These are phyloP conservation scores for Dendrolimus houi DNA, from an alignment of 2,888 invertebrate genomes.

Conservation along the genomic window DNA sequence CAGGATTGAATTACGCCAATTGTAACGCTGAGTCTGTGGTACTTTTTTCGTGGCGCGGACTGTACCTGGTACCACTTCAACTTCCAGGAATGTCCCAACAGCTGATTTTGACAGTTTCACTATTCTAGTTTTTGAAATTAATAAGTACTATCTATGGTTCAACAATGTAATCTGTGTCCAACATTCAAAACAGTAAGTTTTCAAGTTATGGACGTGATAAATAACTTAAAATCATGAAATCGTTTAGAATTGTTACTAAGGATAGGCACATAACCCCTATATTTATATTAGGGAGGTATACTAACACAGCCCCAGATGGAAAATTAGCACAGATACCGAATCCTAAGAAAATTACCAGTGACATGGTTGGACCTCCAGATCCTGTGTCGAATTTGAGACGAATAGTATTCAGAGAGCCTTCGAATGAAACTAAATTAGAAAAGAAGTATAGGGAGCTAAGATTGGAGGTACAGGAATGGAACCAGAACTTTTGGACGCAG, in stretches of 20 bases:
- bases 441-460: slow-evolving; percentile 78
- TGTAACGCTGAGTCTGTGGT: too few relatives aligned
- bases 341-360: slow-evolving; percentile 56
- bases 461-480: slow-evolving; percentile 86
- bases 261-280: slow-evolving; percentile 18
- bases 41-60: too few relatives aligned
- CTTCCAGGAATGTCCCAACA: too few relatives aligned
- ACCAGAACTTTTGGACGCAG: slow-evolving; percentile 88
- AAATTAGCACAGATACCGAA: slow-evolving; percentile 53
- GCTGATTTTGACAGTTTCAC: slow-evolving; percentile 15
- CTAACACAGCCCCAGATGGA: slow-evolving; percentile 37
- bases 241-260: slow-evolving; percentile 11
- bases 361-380: slow-evolving; percentile 89
- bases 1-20: too few relatives aligned
- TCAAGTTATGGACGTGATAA: too few relatives aligned
- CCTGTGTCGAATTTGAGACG: slow-evolving; percentile 86
- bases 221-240: slow-evolving; percentile 14
- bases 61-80: too few relatives aligned
- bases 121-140: too few relatives aligned
- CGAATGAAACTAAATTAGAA: slow-evolving; percentile 81
- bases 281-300: slow-evolving; percentile 19
- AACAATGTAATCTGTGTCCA: too few relatives aligned
- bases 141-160: too few relatives aligned
- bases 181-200: too few relatives aligned
- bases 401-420: slow-evolving; percentile 78